These are phyloP conservation scores for Ophioderma brevispina DNA, from an alignment of 35 echinoderm and acorn worm species.

Conservation along the genomic window DNA sequence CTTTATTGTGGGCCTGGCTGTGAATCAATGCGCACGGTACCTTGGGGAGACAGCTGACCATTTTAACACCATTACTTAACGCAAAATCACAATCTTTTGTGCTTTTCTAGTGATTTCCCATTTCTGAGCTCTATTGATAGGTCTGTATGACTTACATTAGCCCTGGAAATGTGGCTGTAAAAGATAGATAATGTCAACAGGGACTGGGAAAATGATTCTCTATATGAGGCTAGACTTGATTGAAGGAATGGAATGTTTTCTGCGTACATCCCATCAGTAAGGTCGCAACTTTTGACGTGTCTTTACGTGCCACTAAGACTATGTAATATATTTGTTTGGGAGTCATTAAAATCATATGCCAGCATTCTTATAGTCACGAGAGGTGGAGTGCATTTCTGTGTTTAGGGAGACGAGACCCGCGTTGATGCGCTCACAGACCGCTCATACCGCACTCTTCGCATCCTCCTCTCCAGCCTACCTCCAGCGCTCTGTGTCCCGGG, in stretches of 20 bases:
- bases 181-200: not conserved
- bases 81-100: constrained; percentile 1
- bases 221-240: constrained; percentile 1
- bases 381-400: not conserved
- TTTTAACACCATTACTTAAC: no score
- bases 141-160: constrained; percentile 1
- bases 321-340: not conserved
- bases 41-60: no score
- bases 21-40: no score
- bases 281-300: not conserved
- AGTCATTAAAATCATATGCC: not conserved
- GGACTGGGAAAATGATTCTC: not conserved
- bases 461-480: not conserved
- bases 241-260: not conserved
- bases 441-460: not conserved
- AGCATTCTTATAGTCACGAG: not conserved
- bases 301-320: not conserved
- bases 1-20: no score
- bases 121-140: not conserved
- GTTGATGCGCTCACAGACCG: not conserved
- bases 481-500: not conserved
- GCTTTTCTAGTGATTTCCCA: constrained; percentile 4
- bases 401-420: not conserved
- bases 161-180: not conserved
- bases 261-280: not conserved